phyloP scores from a whole-genome alignment of 1,140 invertebrate genomes.

The Nixonia krombeini region DNA sequence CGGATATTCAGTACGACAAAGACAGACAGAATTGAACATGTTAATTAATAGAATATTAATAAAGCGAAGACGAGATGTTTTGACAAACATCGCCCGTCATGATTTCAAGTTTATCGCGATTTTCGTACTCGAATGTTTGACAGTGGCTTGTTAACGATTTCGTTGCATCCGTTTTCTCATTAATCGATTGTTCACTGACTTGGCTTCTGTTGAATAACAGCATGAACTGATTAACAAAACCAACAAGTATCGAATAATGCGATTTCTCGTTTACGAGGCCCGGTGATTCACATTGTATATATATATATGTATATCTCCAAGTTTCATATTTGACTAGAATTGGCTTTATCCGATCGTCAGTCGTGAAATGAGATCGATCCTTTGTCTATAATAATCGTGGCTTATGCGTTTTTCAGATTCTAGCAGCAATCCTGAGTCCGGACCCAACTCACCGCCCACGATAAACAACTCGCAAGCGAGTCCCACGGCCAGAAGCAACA shows the following conservation, averaged over 20 bases:
- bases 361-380: neutral
- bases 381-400: conserved; percentile 5
- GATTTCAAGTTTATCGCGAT: too few species aligned
- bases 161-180: conserved; percentile 60
- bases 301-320: neutral
- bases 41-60: too few species aligned
- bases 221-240: conserved; percentile 58
- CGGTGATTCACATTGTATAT: neutral
- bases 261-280: neutral
- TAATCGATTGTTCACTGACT: conserved; percentile 65
- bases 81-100: too few species aligned
- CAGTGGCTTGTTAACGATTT: conserved; percentile 48
- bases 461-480: conserved; percentile 73
- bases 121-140: conserved; percentile 41
- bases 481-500: conserved; percentile 74
- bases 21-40: too few species aligned
- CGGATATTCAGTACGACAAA: too few species aligned
- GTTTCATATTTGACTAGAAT: neutral
- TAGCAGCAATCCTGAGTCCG: conserved; percentile 83
- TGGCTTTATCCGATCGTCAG: conserved; percentile 1
- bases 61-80: too few species aligned
- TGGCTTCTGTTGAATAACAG: conserved; percentile 65
- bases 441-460: conserved; percentile 85
- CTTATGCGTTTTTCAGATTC: conserved; percentile 72
- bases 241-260: neutral